Conservation (phyloP, 2,113 vertebrate species). For the Etia nguti region DNA sequence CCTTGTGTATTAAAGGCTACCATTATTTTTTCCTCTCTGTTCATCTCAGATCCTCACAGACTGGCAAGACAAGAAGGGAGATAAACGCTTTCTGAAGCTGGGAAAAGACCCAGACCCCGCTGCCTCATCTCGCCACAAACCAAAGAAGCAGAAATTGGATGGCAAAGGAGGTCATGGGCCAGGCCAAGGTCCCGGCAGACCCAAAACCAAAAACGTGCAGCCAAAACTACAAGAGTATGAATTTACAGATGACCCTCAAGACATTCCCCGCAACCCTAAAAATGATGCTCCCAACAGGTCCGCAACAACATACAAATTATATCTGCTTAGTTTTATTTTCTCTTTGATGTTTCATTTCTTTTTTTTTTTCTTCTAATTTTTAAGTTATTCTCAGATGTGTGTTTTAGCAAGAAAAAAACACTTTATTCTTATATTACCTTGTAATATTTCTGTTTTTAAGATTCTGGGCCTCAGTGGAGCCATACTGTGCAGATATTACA, state of each 20-base stretch:
- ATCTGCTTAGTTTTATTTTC: background rate
- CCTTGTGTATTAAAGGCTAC: background rate
- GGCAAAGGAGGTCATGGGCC: constrained; percentile 87
- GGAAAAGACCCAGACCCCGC: constrained; percentile 90
- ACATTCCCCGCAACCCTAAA: constrained; percentile 94
- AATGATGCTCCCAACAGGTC: constrained; percentile 98
- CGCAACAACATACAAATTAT: background rate
- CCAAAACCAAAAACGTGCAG: constrained; percentile 93
- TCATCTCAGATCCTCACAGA: constrained; percentile 90
- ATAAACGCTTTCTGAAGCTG: constrained; percentile 88
- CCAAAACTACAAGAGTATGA: constrained; percentile 96
- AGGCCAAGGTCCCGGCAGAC: constrained; percentile 88
- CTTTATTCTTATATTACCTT: background rate
- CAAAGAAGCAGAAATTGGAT: constrained; percentile 96
- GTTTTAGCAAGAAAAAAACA: background rate
- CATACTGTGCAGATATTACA: constrained; percentile 95
- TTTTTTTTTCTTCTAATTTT: background rate
- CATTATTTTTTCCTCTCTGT: background rate
- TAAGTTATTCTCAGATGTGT: background rate
- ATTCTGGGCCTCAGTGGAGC: constrained; percentile 97
- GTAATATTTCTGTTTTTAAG: constrained; percentile 67
- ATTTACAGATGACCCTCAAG: constrained; percentile 92
- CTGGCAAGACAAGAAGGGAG: constrained; percentile 98
- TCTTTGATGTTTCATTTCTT: background rate
- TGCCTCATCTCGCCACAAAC: constrained; percentile 87